Evolutionary conservation across 2,888 invertebrate species (phyloP), one percentile per base, ranked within the genome.

Genomic region (Schizaphis graminum): DNA sequence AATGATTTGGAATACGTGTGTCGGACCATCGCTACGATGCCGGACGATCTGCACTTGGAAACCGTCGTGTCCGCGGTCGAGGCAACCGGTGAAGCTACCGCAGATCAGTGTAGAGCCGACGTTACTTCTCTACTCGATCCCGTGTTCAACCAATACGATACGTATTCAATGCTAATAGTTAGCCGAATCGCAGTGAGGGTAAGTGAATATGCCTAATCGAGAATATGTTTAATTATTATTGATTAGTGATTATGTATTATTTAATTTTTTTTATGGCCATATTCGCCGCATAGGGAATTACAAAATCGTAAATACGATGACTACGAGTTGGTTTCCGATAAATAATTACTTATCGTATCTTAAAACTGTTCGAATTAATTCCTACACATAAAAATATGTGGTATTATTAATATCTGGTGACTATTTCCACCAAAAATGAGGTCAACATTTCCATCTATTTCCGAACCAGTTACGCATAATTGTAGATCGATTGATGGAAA

Each of bases 1-100:
- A 99, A 99, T 96, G 99, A 99, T 96, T 97, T 99, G 96, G 99
- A 99, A 96, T 99, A 99, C 96, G 99, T 99, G 96, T 97, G 98
- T 95, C 96, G 98, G 95, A 97, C 97, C 95, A 96, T 97, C 77
- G 95, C 95, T 26, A 96, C 97, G 26, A 97, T 97, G 95, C 97
- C 97, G 95, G 97, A 97, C 95, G 97, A 97, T 95, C 97, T 98
- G 24, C 95, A 95, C 57, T 95, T 96, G 85, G 96, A 96, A 94
- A 95, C 96, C 41, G 95, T 96, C 77, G 95, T 96, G 92, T 95
- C 95, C 28, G 95, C 96, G 10, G 95, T 96, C 61, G 96, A 95
- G 94, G 95, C 95, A 13, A 94, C 95, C 0, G 95, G 95, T 91
- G 94, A 95, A 56, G 94, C 95, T 94, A 86, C 94, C 95, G 89